phyloP scores from a whole-genome alignment of 2,797 vertebrate species.

The Darevskia nairensis region DNA sequence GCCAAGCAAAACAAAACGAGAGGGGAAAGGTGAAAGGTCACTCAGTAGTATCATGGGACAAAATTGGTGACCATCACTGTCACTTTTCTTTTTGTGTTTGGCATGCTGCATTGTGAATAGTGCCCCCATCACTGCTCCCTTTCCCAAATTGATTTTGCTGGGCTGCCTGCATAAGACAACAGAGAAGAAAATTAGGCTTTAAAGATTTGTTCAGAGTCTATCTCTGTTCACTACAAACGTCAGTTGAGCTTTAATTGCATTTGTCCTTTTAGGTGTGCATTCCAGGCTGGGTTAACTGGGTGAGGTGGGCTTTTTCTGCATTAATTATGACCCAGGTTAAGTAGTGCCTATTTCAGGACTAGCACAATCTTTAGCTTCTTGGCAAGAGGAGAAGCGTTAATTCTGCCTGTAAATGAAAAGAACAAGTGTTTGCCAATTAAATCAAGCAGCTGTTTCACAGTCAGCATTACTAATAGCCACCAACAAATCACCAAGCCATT shows the following conservation, averaged over 20 bases:
- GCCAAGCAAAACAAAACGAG: background rate
- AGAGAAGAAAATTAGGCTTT: background rate
- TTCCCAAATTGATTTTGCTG: background rate
- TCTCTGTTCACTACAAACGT: constrained; percentile 24
- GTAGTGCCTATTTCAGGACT: constrained; percentile 58
- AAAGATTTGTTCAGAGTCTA: constrained; percentile 30
- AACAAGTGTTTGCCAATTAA: constrained; percentile 77
- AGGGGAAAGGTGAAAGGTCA: background rate
- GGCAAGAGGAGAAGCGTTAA: constrained; percentile 66
- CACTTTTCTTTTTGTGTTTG: background rate
- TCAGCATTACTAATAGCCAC: constrained; percentile 74
- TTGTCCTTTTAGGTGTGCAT: constrained; percentile 35
- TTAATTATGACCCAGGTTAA: constrained; percentile 63
- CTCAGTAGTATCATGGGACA: background rate
- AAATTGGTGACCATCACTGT: background rate
- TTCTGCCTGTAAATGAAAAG: constrained; percentile 74
- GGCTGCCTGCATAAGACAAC: background rate
- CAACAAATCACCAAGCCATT: constrained; percentile 72
- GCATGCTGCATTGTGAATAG: background rate
- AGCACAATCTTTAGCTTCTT: constrained; percentile 64
- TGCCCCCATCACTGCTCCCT: background rate
- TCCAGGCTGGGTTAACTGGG: background rate
- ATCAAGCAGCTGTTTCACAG: constrained; percentile 76
- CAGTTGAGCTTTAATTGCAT: constrained; percentile 22
- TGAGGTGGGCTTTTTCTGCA: constrained; percentile 49